Base-by-base conservation (phyloP, 2,797 vertebrate species). In the Mormyrops attenuatus region DNA sequence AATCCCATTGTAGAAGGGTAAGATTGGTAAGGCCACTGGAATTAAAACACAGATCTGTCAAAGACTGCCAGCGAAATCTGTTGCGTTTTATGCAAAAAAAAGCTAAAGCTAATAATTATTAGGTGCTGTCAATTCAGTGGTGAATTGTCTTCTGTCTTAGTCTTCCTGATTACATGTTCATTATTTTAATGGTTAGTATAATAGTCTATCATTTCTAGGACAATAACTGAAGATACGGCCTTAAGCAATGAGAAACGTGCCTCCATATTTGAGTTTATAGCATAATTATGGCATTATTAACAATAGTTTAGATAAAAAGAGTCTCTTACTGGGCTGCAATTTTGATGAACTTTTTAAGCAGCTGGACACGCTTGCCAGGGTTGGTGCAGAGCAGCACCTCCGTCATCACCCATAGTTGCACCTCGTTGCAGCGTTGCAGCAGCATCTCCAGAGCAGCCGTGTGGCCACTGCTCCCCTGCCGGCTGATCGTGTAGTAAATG, bases 271-370 rank as follows among this genome's bases (percentile, higher is more conserved):
- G 73, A 38, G 34, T 44, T 38, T 44, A 80, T n/a, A 80, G 73
- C 73, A 80, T 17, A 38, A 84, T n/a, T 47, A n/a, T 50, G 3
- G 9, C 38, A 47, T 47, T 4, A 5, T 8, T 44, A 50, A 26
- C n/a, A 50, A 26, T 26, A 44, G 44, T 44, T 84, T n/a, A 26
- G n/a, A 47, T 5, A 50, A 22, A 34, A 69, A 69, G n/a, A 26
- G 22, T 7, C 89, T 97, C 98, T 97, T 92, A 99, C 98, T 99
- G 98, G 41, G 98, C 96, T 7, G 98, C 98, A 2, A 98, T 98
- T 95, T 99, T 99, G 95, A 99, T 98, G 96, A 99, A 99, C 93
- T 99, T 99, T 94, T 99, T 99, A 93, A 99, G 96, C 66, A 99
- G 97, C 90, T 99, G 98, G n/a, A 99, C 98, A 1, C 98, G 96